A percentile compares a stretch with the other conserved stretches of the same genome.
Conservation (phyloP, 2,797 vertebrate species). For the Botia kubotai region DNA sequence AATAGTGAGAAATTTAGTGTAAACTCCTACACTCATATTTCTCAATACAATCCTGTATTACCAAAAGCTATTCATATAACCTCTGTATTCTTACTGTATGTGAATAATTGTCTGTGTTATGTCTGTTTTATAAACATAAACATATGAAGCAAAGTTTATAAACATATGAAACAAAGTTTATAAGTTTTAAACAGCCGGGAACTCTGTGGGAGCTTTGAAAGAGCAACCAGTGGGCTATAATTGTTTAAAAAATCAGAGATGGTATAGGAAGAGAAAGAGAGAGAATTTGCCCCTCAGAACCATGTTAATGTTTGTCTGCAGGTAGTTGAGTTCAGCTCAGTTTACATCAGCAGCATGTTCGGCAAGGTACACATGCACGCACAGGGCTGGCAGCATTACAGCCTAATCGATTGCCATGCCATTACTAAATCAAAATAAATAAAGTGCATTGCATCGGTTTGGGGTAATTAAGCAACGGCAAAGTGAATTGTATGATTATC, state of each 20-base stretch:
- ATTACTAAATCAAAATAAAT: slow-evolving; percentile 82
- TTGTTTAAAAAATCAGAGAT: neutral
- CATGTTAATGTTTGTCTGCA: slow-evolving; percentile 71
- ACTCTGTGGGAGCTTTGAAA: neutral
- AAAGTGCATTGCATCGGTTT: slow-evolving; percentile 79
- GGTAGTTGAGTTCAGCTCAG: slow-evolving; percentile 72
- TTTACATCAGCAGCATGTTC: slow-evolving; percentile 37
- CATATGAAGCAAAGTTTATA: no score
- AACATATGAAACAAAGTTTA: no score
- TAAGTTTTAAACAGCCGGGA: no score
- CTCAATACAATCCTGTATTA: no score
- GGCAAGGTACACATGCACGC: neutral
- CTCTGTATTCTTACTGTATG: no score
- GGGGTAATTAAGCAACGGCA: slow-evolving; percentile 80
- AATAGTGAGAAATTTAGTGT: no score
- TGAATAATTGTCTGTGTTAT: no score
- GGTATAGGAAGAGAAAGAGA: slow-evolving; percentile 17
- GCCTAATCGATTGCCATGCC: slow-evolving; percentile 81
- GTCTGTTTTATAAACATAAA: no score
- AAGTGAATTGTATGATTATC: slow-evolving; percentile 82
- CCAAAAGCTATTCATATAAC: no score
- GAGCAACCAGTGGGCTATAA: neutral
- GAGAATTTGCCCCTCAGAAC: slow-evolving; percentile 65
- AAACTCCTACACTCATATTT: no score
- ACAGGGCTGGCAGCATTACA: slow-evolving; percentile 69